Evolutionary conservation across 2,888 invertebrate species (phyloP).

Genomic region (Monochamus alternatus): DNA sequence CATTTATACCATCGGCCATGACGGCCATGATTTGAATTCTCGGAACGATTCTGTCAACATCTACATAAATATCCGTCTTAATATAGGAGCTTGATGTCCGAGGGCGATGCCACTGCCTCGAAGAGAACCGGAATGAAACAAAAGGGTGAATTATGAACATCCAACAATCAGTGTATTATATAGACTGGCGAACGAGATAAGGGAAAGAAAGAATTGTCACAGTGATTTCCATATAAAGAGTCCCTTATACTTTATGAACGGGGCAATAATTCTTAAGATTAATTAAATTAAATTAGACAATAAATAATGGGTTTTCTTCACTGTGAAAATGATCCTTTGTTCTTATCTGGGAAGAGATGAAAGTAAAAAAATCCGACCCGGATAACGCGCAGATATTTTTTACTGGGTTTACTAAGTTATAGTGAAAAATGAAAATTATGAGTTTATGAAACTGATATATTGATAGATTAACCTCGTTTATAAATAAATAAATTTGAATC

Average conservation of each 20-base stretch:
- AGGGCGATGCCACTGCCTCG: neutral
- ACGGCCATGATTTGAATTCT: slow-evolving; percentile 4
- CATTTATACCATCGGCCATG: no score
- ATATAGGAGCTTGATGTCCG: neutral
- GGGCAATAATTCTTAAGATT: neutral
- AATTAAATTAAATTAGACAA: neutral
- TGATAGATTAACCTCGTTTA: no score
- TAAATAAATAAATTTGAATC: no score
- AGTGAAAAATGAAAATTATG: no score
- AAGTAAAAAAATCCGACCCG: no score
- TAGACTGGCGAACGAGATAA: neutral
- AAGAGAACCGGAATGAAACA: neutral
- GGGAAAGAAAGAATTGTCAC: slow-evolving; percentile 9
- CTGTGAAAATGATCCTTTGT: neutral
- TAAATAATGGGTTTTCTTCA: neutral
- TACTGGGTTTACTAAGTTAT: no score
- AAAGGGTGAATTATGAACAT: slow-evolving; percentile 8
- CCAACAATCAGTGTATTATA: slow-evolving; percentile 10
- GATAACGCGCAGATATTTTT: no score
- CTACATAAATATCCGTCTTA: slow-evolving; percentile 8
- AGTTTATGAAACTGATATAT: no score
- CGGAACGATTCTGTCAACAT: slow-evolving; percentile 3
- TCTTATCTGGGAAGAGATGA: no score
- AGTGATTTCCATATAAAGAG: slow-evolving; percentile 13
- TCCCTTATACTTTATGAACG: neutral